These are phyloP conservation scores for Orchestia grillus DNA, from an alignment of 1,140 invertebrate species.

Conservation along the genomic window DNA sequence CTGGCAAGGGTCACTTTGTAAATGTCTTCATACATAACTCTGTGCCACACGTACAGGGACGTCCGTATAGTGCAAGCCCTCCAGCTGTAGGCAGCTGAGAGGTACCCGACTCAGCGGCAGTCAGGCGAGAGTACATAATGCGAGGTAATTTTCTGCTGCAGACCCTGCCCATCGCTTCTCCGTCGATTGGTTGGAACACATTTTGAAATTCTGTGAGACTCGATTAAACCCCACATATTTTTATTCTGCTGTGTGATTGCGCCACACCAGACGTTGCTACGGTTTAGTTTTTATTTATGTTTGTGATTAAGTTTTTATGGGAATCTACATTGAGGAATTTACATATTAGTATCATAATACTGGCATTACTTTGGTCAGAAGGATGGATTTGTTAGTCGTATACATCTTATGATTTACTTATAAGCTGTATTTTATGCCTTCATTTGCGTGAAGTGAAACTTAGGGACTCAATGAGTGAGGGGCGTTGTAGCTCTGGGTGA, in stretches of 20 bases:
- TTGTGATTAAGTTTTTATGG: not conserved
- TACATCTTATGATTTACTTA: not conserved
- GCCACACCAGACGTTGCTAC: not conserved
- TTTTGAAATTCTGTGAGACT: not conserved
- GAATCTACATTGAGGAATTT: not conserved
- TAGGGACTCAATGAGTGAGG: not conserved
- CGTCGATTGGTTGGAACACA: not conserved
- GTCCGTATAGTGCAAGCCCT: no score
- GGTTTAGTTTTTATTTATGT: not conserved
- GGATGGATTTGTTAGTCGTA: not conserved
- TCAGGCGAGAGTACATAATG: not conserved
- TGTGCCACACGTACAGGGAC: no score
- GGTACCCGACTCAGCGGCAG: no score
- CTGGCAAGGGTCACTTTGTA: no score
- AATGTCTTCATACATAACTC: no score
- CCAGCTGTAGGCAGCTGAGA: no score
- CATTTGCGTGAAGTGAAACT: not conserved
- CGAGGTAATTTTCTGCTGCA: not conserved
- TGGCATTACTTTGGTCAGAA: not conserved
- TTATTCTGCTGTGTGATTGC: not conserved
- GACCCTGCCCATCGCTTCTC: not conserved
- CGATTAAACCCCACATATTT: not conserved
- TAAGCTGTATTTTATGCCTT: not conserved
- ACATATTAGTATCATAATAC: not conserved
- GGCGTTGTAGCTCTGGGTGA: not conserved